phyloP scores from a whole-genome alignment of 2,888 invertebrate species.

The Agrypnus murinus region DNA sequence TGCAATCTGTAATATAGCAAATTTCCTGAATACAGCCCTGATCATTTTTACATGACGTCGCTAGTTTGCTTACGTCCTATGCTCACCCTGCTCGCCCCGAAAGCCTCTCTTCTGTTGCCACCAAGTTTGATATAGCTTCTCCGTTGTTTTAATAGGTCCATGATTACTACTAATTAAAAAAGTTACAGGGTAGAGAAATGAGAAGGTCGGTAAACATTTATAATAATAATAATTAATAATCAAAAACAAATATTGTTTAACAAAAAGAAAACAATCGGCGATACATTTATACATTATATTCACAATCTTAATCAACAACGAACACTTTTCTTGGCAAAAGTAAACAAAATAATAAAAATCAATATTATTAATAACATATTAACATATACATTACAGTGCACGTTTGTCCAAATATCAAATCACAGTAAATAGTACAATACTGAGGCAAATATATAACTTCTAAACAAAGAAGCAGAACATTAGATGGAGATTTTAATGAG shows the following conservation, averaged over 20 bases:
- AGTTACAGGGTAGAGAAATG: too few species aligned
- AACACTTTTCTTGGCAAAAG: constrained; percentile 27
- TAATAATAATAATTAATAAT: not conserved
- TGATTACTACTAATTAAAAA: too few species aligned
- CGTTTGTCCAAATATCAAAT: constrained; percentile 36
- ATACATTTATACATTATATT: constrained; percentile 2
- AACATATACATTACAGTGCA: constrained; percentile 19
- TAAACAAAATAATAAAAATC: constrained; percentile 36
- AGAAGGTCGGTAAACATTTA: constrained; percentile 24
- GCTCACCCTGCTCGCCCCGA: too few species aligned
- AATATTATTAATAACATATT: constrained; percentile 23
- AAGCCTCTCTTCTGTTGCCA: too few species aligned
- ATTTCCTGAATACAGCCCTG: too few species aligned
- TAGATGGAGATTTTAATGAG: constrained; percentile 18
- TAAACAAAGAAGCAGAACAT: constrained; percentile 24
- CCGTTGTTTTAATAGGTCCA: too few species aligned
- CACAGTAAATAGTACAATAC: constrained; percentile 49
- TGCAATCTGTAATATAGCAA: too few species aligned
- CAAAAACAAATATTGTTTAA: not conserved
- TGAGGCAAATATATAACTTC: constrained; percentile 34
- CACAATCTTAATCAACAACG: constrained; percentile 21
- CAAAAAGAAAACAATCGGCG: constrained; percentile 1
- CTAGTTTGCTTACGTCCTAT: too few species aligned
- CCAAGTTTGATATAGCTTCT: too few species aligned
- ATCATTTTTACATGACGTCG: too few species aligned